Conservation (phyloP, 2,113 vertebrate species). For the Gavialis gangeticus region DNA sequence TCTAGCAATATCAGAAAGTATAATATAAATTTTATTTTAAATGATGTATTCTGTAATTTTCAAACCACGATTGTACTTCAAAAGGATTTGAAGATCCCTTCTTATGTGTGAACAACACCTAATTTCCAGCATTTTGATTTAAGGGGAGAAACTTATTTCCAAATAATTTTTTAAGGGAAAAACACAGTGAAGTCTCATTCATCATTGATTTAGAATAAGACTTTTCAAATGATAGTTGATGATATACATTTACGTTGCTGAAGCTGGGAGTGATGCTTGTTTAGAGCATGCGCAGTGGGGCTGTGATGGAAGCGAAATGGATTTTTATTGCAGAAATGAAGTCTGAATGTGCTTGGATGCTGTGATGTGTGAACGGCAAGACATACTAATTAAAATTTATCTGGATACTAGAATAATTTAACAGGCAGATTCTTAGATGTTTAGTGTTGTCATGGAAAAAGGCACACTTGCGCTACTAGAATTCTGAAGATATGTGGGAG, state of each 20-base stretch:
- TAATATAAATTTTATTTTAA: not conserved
- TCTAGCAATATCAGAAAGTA: not conserved
- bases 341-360: not conserved
- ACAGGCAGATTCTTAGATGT: not conserved
- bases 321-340: not conserved
- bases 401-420: not conserved
- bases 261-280: not conserved
- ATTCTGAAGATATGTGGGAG: not conserved
- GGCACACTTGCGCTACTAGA: not conserved
- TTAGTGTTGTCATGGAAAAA: not conserved
- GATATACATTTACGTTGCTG: not conserved
- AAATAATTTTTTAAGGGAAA: not conserved
- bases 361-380: not conserved
- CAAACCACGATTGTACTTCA: not conserved
- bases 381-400: not conserved
- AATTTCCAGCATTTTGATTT: not conserved
- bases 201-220: not conserved
- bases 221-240: not conserved
- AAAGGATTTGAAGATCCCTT: not conserved
- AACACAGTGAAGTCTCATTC: not conserved
- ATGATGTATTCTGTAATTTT: not conserved
- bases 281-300: not conserved
- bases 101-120: not conserved
- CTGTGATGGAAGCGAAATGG: not conserved
- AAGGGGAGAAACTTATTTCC: not conserved